Percentiles rank a stretch among this genome's conserved stretches.
Conservation (phyloP, 2,113 vertebrate species). For the Sturnus vulgaris region DNA sequence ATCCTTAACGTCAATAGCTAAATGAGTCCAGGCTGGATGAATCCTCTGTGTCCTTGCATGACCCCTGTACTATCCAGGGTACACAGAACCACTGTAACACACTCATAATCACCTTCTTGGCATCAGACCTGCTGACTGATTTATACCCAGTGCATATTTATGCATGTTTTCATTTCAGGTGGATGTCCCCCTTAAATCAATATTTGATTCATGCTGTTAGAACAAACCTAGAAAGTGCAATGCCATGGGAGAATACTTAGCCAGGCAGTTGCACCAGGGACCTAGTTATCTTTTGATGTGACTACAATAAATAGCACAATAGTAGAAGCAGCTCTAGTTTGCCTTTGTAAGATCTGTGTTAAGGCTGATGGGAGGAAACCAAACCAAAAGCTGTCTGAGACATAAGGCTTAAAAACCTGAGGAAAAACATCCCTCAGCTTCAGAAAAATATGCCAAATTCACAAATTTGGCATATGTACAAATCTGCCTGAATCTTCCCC, state of each 20-base stretch:
- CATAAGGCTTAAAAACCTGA: neutral
- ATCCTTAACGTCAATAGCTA: neutral
- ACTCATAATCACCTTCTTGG: neutral
- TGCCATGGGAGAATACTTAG: neutral
- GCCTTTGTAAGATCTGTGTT: neutral
- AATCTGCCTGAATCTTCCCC: neutral
- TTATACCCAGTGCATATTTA: neutral
- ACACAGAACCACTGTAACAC: neutral
- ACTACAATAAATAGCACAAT: neutral
- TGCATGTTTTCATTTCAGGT: neutral
- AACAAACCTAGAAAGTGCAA: neutral
- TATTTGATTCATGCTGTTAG: neutral
- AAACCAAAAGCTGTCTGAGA: neutral
- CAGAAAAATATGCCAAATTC: neutral
- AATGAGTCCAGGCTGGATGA: neutral
- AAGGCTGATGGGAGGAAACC: neutral
- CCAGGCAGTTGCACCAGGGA: neutral
- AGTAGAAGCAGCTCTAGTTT: neutral
- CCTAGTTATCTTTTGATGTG: neutral
- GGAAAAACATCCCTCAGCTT: neutral
- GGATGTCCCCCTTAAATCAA: neutral
- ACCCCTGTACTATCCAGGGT: neutral
- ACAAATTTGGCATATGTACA: neutral
- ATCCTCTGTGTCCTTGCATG: neutral
- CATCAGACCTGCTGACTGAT: neutral